Percentiles rank a stretch among this genome's conserved stretches.
These are phyloP conservation scores for Carpatolechia fugitivella DNA, from an alignment of 2,888 invertebrate genomes.

Conservation along the genomic window DNA sequence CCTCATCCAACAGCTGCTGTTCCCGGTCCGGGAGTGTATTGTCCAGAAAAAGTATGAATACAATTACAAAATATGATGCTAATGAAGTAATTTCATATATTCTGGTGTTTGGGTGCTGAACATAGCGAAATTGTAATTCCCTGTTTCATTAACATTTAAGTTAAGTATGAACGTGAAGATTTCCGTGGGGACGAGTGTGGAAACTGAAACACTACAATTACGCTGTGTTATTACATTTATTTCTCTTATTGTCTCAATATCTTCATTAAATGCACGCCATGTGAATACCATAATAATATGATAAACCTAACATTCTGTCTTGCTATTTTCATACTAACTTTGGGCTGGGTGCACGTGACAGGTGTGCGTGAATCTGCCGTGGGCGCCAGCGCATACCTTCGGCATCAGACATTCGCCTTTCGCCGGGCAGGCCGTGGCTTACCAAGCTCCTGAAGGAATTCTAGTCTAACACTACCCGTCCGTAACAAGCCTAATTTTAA, in stretches of 20 bases:
- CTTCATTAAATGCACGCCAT: not conserved
- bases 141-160: too few species aligned
- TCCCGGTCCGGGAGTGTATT: slow-evolving; percentile 82
- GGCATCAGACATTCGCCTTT: slow-evolving; percentile 88
- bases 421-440: slow-evolving; percentile 74
- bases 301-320: not conserved
- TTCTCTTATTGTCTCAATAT: not conserved
- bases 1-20: slow-evolving; percentile 58
- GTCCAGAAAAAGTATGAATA: slow-evolving; percentile 79
- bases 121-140: too few species aligned
- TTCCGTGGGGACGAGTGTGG: too few species aligned
- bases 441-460: slow-evolving; percentile 65
- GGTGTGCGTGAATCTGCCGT: slow-evolving; percentile 78
- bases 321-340: slow-evolving; percentile 32
- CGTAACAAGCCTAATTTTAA: slow-evolving; percentile 33
- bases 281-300: not conserved
- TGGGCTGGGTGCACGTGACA: slow-evolving; percentile 46
- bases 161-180: too few species aligned
- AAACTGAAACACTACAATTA: too few species aligned
- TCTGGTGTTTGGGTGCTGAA: too few species aligned
- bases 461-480: slow-evolving; percentile 39
- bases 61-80: too few species aligned
- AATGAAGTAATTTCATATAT: too few species aligned
- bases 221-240: not conserved
- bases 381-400: slow-evolving; percentile 86